Conservation (phyloP, 1,140 invertebrate species). For the Ceratitis capitata region DNA sequence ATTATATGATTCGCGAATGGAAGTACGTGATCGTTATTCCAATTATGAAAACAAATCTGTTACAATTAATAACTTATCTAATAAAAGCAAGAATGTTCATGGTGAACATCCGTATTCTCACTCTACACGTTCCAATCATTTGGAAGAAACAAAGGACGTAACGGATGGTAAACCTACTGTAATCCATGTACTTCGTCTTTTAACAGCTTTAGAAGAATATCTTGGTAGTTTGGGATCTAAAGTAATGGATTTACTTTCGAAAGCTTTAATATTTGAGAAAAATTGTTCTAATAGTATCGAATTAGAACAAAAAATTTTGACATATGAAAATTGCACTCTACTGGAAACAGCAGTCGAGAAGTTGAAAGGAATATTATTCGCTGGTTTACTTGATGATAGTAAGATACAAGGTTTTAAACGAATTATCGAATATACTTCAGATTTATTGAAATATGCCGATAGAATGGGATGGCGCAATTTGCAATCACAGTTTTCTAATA, state of each 20-base stretch:
- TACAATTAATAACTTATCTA: too few relatives aligned
- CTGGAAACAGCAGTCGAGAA: conserved; percentile 44
- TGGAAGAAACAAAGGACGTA: neutral
- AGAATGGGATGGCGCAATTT: conserved; percentile 24
- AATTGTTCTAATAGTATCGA: conserved; percentile 75
- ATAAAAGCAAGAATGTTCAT: too few relatives aligned
- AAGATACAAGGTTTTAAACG: conserved; percentile 38
- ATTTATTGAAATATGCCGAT: conserved; percentile 38
- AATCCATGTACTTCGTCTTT: conserved; percentile 75
- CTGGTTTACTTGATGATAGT: conserved; percentile 31
- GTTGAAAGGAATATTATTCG: conserved; percentile 42
- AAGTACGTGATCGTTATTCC: conserved; percentile 43
- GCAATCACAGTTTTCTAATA: neutral
- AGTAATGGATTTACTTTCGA: conserved; percentile 76
- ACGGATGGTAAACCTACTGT: conserved; percentile 23
- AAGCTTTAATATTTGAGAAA: conserved; percentile 79
- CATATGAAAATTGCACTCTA: conserved; percentile 35
- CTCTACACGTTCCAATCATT: neutral
- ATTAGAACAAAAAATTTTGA: conserved; percentile 56
- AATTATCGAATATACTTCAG: conserved; percentile 31
- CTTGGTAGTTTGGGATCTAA: conserved; percentile 82
- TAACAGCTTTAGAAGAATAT: conserved; percentile 82
- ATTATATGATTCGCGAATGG: conserved; percentile 47
- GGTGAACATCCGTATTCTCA: neutral
- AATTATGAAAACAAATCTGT: neutral